A percentile compares a stretch with the other conserved stretches of the same genome.
phyloP scores from a whole-genome alignment of 2,888 invertebrate species.

The Lydus trimaculatus region DNA sequence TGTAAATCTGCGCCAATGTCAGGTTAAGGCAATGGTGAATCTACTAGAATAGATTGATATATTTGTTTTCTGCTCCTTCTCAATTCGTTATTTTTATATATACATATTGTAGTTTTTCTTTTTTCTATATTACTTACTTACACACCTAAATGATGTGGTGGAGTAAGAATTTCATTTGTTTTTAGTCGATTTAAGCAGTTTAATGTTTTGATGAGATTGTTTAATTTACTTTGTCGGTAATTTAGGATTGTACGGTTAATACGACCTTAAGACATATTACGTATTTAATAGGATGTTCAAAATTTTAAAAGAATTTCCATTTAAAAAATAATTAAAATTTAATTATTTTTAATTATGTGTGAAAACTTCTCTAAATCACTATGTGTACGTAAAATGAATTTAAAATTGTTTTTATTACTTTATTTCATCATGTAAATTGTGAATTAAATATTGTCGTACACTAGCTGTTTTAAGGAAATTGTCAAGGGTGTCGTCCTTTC shows the following conservation, averaged over 20 bases:
- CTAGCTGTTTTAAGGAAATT: neutral
- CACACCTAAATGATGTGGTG: conserved; percentile 3
- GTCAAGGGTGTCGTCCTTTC: neutral
- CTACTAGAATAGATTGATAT: conserved; percentile 19
- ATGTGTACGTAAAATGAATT: neutral
- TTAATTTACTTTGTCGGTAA: conserved; percentile 7
- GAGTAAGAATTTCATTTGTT: conserved; percentile 3
- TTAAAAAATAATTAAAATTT: conserved; percentile 6
- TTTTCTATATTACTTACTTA: neutral
- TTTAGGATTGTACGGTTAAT: conserved; percentile 11
- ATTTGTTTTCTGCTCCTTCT: conserved; percentile 8
- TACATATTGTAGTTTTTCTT: neutral
- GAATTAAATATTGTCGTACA: neutral
- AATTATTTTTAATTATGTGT: too few relatives aligned
- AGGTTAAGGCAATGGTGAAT: conserved; percentile 29
- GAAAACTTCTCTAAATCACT: neutral
- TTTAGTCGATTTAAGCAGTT: conserved; percentile 9
- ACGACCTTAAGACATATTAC: conserved; percentile 4
- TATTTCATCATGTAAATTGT: neutral
- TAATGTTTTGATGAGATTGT: conserved; percentile 11
- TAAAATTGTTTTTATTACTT: neutral
- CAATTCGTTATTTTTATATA: neutral
- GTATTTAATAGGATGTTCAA: conserved; percentile 10
- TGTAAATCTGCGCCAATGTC: conserved; percentile 35
- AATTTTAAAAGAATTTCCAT: conserved; percentile 11